phyloP scores from a whole-genome alignment of 2,797 vertebrate genomes.

The Oophaga sylvatica region DNA sequence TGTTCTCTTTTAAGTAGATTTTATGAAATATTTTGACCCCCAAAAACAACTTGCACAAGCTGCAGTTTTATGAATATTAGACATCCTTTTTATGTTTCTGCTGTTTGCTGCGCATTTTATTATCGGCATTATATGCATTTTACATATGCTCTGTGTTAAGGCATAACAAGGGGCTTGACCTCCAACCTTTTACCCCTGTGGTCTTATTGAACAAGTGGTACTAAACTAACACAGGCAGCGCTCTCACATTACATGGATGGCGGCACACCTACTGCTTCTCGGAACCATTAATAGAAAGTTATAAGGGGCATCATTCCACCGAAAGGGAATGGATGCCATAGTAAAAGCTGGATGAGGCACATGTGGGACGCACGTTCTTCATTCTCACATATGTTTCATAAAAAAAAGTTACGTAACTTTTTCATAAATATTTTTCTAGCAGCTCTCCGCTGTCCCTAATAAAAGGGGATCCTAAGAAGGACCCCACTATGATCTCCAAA shows the following conservation, averaged over 20 bases:
- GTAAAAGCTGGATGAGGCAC: not conserved
- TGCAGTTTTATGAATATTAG: not conserved
- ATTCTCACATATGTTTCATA: not conserved
- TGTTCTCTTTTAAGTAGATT: not conserved
- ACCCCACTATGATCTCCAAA: too few species aligned
- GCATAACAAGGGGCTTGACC: constrained; percentile 42
- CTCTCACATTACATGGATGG: constrained; percentile 5
- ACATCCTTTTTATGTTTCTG: not conserved
- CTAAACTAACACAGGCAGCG: constrained; percentile 29
- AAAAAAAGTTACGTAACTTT: too few species aligned
- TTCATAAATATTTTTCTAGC: too few species aligned
- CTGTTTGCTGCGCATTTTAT: constrained; percentile 13
- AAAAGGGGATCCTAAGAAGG: too few species aligned
- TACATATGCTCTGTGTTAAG: constrained; percentile 51
- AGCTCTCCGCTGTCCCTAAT: too few species aligned
- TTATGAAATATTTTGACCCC: not conserved
- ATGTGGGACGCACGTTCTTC: not conserved
- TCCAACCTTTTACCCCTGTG: constrained; percentile 38
- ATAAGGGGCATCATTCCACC: not conserved
- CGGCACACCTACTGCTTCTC: not conserved
- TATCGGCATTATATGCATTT: constrained; percentile 5
- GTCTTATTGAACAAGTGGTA: constrained; percentile 41
- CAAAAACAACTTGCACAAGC: not conserved
- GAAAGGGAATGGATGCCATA: not conserved
- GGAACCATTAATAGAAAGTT: constrained; percentile 1